Evolutionary conservation across 2,797 vertebrate genomes (phyloP).

Genomic region (Myioborus melanocephalus): DNA sequence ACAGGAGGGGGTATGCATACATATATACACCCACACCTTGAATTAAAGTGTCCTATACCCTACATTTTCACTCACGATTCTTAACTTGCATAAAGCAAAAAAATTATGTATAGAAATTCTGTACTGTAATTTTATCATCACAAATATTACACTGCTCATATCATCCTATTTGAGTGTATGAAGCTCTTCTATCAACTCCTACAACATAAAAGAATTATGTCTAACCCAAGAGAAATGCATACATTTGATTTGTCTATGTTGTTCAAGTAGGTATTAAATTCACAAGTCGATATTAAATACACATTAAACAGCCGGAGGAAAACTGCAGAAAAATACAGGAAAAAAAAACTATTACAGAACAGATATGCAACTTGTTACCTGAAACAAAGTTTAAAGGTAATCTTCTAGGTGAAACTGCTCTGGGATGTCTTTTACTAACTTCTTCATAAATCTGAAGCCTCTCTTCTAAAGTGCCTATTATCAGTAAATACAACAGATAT

Average conservation of each 20-base stretch:
- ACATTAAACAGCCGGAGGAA: background rate
- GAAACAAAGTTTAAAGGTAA: constrained; percentile 80
- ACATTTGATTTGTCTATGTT: background rate
- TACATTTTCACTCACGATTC: background rate
- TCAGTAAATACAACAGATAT: constrained; percentile 68
- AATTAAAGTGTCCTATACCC: background rate
- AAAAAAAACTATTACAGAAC: constrained; percentile 37
- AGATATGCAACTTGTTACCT: constrained; percentile 73
- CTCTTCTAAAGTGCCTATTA: constrained; percentile 78
- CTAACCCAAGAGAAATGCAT: background rate
- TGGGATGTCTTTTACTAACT: constrained; percentile 78
- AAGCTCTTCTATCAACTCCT: background rate
- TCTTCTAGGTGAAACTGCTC: constrained; percentile 80
- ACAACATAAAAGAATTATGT: background rate
- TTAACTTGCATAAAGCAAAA: background rate
- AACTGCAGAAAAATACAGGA: background rate
- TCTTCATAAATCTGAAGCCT: constrained; percentile 81
- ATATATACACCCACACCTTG: background rate
- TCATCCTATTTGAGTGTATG: fast-evolving
- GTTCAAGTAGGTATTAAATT: background rate
- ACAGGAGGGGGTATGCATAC: background rate
- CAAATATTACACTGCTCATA: background rate
- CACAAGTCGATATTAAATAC: background rate
- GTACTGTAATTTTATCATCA: background rate
- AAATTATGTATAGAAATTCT: background rate